Base-by-base conservation (phyloP, 2,888 invertebrate species). In the Drosophila suboccidentalis region DNA sequence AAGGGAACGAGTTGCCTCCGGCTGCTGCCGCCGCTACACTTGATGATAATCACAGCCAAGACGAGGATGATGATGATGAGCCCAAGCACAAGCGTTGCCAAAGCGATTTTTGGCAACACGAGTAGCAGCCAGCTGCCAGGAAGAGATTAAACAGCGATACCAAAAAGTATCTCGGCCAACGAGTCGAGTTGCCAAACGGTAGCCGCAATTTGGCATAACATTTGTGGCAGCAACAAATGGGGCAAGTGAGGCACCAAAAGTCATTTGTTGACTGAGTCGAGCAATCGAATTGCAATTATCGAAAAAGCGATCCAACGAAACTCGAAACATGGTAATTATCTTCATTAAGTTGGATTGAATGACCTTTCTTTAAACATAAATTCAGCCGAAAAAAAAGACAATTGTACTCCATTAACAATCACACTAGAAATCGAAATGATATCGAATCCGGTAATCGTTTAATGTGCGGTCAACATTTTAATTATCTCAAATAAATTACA, bases 51-150 rank as follows among this genome's bases (percentile, higher is more conserved):
- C 55, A 22, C 51, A 36, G 13, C 57, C 29, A 22, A 55, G 47
- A 22, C 9, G 38, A 39, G 36, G 22, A n/a, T 44, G 62, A 9
- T 63, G 46, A 58, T 55, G 43, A 17, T 43, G 53, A 41, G 43
- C 46, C 41, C 41, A 70, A 73, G 49, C 47, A 54, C 46, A 75
- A 82, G 84, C 84, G 87, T 81, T 84, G 86, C 82, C 79, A 82
- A 87, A 78, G 65, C 89, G 68, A 89, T 89, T 89, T 73, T 78
- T 66, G 88, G 82, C 84, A 89, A 84, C 84, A 84, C 84, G 71
- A 82, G 78, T 81, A 84, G 85, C 85, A 60, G 61, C 26, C 54
- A 67, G 59, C 62, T 54, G 77, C 65, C 49, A 62, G 54, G 53
- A 55, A 57, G 50, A 87, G 80, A 82, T 85, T 82, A 74, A 82